Base-by-base conservation (phyloP, 2,888 invertebrate species). In the Andrena bucephala region DNA sequence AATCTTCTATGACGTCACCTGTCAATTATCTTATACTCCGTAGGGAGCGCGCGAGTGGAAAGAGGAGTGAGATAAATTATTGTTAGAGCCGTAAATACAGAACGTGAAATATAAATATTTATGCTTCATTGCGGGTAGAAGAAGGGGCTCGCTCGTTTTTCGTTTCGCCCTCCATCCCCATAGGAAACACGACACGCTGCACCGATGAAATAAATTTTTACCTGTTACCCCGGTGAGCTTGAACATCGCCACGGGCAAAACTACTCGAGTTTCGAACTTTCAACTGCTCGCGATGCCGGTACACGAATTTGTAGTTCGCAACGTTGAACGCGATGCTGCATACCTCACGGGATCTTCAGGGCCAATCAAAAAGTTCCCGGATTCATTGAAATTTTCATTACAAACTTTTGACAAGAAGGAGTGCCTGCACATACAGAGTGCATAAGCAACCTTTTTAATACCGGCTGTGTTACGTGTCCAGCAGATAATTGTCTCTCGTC, bases 381-480 rank as follows among this genome's bases (percentile, higher is more conserved):
- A 73, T 79, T 69, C 81, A 27, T 63, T 69, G 79, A 79, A 81
- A 79, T 81, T 79, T 81, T 79, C 69, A 73, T 79, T 54, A 66
- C n/a, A 54, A 81, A 81, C 66, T 81, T 74, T 42, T 31, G 33
- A 48, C 60, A 74, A 77, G 77, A 74, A 42, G 31, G 36, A 60
- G 60, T 29, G 60, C 52, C 48, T 52, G 27, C n/a, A 36, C 72
- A 20, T 33, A 33, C 59, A 48, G 33, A 27, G 42, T 69, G 54
- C 57, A 59, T 69, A 57, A 29, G 69, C 16, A 59, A 59, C 31
- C 27, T 33, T 69, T 59, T 69, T 69, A 57, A 69, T 69, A 59
- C 57, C 54, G 16, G 27, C 57, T 59, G 4, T 59, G 33, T 42
- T 77, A 65, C 24, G 27, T 2, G n/a, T 27, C 71, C n/a, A 27